phyloP scores from a whole-genome alignment of 2,113 vertebrate species.

The Eupsittula cactorum region DNA sequence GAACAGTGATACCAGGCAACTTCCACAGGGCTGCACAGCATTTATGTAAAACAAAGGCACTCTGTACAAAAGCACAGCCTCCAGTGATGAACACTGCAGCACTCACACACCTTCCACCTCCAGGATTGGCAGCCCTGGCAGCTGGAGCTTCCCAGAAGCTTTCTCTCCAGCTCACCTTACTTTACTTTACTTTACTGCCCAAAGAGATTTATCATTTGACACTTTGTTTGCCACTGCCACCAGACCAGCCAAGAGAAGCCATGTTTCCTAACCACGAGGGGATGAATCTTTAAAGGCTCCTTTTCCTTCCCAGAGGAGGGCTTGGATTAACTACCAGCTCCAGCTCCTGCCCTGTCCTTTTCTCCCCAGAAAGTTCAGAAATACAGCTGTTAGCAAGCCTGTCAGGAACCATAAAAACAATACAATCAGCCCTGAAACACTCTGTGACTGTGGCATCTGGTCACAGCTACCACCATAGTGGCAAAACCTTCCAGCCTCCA shows the following conservation, averaged over 20 bases:
- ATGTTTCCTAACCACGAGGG: fast-evolving
- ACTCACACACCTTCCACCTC: not conserved
- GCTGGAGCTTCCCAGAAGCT: not conserved
- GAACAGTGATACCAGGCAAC: not conserved
- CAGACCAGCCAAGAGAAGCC: not conserved
- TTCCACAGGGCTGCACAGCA: not conserved
- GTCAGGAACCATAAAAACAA: not conserved
- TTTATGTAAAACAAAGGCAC: not conserved
- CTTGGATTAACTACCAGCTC: not conserved
- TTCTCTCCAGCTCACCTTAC: not conserved
- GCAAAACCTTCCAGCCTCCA: not conserved
- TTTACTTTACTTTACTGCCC: not conserved
- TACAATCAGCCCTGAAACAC: not conserved
- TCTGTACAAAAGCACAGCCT: not conserved
- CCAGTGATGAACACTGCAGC: not conserved
- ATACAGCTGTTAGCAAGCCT: not conserved
- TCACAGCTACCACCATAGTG: not conserved
- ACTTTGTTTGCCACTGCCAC: not conserved
- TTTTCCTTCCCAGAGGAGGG: not conserved
- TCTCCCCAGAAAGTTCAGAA: not conserved
- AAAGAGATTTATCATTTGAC: not conserved
- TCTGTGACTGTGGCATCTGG: not conserved
- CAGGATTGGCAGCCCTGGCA: not conserved
- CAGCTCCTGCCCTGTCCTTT: not conserved
- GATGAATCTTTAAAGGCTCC: not conserved